Percentiles rank a stretch among this genome's conserved stretches.
Evolutionary conservation across 2,113 vertebrate species (phyloP).

Genomic region (Pimephales promelas): DNA sequence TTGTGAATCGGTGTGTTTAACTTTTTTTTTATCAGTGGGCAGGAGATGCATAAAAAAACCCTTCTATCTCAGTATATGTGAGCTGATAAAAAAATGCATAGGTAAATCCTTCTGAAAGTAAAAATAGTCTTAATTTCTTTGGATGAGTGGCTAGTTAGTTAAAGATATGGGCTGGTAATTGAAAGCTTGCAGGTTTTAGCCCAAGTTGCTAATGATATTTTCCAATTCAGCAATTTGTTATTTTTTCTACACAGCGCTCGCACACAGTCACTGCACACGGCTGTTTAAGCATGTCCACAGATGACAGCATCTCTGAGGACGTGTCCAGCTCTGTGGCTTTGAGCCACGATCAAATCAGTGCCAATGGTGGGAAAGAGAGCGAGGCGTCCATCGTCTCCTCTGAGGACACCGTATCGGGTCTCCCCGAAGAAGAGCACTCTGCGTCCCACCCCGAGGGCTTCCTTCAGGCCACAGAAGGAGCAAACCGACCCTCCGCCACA

Average conservation of each 20-base stretch:
- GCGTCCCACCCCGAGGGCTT: slow-evolving; percentile 66
- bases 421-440: slow-evolving; percentile 76
- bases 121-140: background rate
- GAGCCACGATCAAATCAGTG: slow-evolving; percentile 70
- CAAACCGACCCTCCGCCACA: slow-evolving; percentile 62
- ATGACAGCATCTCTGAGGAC: slow-evolving; percentile 83
- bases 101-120: background rate
- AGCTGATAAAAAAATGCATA: background rate
- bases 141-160: background rate
- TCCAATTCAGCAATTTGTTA: background rate
- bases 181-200: background rate
- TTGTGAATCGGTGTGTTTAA: too few species aligned
- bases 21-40: too few species aligned
- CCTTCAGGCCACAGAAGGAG: slow-evolving; percentile 66
- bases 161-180: background rate
- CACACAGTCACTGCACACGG: slow-evolving; percentile 60
- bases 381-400: slow-evolving; percentile 74
- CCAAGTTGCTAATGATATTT: background rate
- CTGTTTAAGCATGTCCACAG: slow-evolving; percentile 80
- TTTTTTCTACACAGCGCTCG: slow-evolving; percentile 60
- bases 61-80: too few species aligned
- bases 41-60: too few species aligned
- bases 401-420: slow-evolving; percentile 74
- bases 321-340: slow-evolving; percentile 73
- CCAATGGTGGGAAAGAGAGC: slow-evolving; percentile 68